phyloP scores from a whole-genome alignment of 2,797 vertebrate genomes.

The Limnodromus scolopaceus region DNA sequence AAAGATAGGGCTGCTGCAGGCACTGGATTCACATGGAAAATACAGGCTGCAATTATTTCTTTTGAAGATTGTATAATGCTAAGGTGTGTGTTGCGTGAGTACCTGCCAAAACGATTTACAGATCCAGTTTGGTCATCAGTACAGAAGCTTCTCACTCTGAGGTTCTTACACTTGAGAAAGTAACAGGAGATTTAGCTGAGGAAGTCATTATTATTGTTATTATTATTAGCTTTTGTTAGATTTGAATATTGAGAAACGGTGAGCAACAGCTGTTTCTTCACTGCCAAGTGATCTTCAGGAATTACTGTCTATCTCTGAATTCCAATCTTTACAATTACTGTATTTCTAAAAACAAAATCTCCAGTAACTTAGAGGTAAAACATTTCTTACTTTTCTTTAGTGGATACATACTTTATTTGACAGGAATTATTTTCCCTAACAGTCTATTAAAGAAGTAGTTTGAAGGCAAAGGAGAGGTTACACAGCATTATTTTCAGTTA shows the following conservation, averaged over 20 bases:
- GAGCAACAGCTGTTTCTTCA: background rate
- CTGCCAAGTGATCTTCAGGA: background rate
- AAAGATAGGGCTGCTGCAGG: background rate
- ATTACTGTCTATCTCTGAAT: background rate
- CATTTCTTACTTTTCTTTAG: background rate
- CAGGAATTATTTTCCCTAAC: background rate
- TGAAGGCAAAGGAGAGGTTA: background rate
- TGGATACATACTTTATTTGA: background rate
- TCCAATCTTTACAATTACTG: background rate
- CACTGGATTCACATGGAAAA: background rate
- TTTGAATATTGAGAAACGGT: background rate
- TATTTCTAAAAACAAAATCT: background rate
- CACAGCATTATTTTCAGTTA: background rate
- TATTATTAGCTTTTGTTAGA: background rate
- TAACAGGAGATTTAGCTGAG: background rate
- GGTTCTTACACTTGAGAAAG: background rate
- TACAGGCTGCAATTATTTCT: background rate
- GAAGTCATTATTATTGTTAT: background rate
- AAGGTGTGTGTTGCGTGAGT: background rate
- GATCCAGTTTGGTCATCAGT: background rate
- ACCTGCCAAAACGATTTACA: background rate
- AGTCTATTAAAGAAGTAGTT: background rate
- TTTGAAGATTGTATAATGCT: background rate
- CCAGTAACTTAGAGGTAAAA: background rate
- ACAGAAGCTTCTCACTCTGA: background rate